A percentile compares a stretch with the other conserved stretches of the same genome.
These are phyloP conservation scores for Enteromius thamalakanensis DNA, from an alignment of 2,797 vertebrate genomes.

Conservation along the genomic window DNA sequence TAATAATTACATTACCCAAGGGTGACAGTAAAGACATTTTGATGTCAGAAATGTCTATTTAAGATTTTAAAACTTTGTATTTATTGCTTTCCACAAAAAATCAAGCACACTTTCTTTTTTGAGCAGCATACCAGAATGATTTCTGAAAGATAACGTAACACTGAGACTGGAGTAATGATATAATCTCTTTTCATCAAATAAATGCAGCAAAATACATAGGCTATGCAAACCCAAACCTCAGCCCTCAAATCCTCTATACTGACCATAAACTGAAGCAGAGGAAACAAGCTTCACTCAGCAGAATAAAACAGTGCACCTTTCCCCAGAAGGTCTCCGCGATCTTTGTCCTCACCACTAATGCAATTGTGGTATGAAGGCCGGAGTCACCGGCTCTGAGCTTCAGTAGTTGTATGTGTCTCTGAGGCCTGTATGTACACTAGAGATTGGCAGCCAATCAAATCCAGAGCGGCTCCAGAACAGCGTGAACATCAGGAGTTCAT, in stretches of 20 bases:
- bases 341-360: conserved; percentile 38
- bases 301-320: conserved; percentile 1
- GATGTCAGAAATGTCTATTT: background rate
- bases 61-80: no score
- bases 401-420: conserved; percentile 30
- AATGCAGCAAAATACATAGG: background rate
- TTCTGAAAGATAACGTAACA: background rate
- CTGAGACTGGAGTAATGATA: background rate
- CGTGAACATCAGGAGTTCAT: conserved; percentile 39
- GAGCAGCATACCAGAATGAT: background rate
- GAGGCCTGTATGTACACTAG: conserved; percentile 21
- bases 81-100: background rate
- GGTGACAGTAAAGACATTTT: background rate
- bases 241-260: background rate
- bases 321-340: conserved; percentile 4
- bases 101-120: no score
- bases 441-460: conserved; percentile 27
- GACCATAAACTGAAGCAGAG: conserved; percentile 6
- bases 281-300: conserved; percentile 11
- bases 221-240: background rate
- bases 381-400: conserved; percentile 4
- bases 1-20: no score
- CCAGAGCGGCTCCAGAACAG: background rate
- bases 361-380: conserved; percentile 36
- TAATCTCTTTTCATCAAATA: background rate